These are phyloP conservation scores for Phyllostomus hastatus DNA, from an alignment of 2,113 vertebrate genomes.

Conservation along the genomic window DNA sequence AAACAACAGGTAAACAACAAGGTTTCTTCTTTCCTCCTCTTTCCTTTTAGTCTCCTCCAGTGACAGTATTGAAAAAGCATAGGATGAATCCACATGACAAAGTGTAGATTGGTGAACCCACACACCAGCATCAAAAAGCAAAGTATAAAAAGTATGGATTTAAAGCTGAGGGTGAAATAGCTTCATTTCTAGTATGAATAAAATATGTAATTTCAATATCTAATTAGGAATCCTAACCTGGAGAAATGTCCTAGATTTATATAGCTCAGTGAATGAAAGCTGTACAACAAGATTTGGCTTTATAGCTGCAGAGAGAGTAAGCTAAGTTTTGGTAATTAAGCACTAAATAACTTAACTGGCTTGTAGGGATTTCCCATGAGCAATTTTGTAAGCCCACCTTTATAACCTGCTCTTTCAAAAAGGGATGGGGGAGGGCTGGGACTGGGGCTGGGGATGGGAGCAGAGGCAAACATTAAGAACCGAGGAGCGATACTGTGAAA, in stretches of 20 bases:
- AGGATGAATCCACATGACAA: not conserved
- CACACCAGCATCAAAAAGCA: not conserved
- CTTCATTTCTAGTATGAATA: not conserved
- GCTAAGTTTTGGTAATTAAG: not conserved
- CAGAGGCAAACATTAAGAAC: not conserved
- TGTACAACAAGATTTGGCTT: not conserved
- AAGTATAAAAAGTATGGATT: not conserved
- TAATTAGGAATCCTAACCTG: not conserved
- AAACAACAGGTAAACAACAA: not conserved
- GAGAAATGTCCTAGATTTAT: conserved; percentile 9
- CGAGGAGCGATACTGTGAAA: not conserved
- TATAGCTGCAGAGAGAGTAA: not conserved
- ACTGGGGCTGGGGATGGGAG: not conserved
- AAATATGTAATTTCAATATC: not conserved
- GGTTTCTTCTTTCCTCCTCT: not conserved
- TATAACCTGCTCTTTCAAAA: not conserved
- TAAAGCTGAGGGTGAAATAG: not conserved
- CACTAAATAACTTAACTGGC: not conserved
- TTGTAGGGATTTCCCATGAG: not conserved
- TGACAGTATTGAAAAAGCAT: not conserved
- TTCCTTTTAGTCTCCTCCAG: not conserved
- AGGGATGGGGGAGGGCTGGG: not conserved
- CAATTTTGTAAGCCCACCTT: not conserved
- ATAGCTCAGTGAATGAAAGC: not conserved
- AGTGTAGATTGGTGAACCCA: not conserved